These are phyloP conservation scores for Therioaphis trifolii DNA, from an alignment of 2,888 invertebrate species.

Conservation along the genomic window DNA sequence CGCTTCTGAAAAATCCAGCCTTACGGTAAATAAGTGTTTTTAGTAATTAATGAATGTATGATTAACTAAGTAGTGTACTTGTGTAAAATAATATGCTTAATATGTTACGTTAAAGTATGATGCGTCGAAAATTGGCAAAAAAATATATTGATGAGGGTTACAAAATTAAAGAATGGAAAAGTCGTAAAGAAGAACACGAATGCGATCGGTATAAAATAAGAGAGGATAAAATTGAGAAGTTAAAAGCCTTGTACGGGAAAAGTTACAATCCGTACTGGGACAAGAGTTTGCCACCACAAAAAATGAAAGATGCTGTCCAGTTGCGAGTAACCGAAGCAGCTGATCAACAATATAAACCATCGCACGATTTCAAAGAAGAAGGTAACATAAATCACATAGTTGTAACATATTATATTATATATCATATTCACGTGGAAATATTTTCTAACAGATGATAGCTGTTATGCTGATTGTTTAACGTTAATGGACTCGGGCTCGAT, in stretches of 20 bases:
- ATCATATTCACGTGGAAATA: too few species aligned
- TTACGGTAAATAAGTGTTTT: slow-evolving; percentile 23
- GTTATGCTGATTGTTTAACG: too few species aligned
- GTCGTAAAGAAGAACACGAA: slow-evolving; percentile 23
- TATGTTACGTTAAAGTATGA: background rate
- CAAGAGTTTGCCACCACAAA: slow-evolving; percentile 12
- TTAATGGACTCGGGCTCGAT: too few species aligned
- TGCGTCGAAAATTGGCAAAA: slow-evolving; percentile 37
- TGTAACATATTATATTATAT: too few species aligned
- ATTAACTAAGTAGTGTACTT: background rate
- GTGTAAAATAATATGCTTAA: too few species aligned
- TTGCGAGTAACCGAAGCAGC: background rate
- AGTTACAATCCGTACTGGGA: slow-evolving; percentile 40
- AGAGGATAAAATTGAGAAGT: background rate
- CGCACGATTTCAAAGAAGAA: background rate
- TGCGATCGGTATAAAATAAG: slow-evolving; percentile 26
- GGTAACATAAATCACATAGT: background rate
- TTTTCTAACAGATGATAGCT: too few species aligned
- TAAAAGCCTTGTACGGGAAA: slow-evolving; percentile 30
- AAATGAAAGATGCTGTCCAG: slow-evolving; percentile 13
- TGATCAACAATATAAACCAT: background rate
- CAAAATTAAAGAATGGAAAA: slow-evolving; percentile 42
- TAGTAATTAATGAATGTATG: background rate
- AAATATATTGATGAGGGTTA: slow-evolving; percentile 54
- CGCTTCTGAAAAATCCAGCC: slow-evolving; percentile 25